Base-by-base conservation (phyloP, 1,140 invertebrate genomes). In the Zaprionus vittiger region DNA sequence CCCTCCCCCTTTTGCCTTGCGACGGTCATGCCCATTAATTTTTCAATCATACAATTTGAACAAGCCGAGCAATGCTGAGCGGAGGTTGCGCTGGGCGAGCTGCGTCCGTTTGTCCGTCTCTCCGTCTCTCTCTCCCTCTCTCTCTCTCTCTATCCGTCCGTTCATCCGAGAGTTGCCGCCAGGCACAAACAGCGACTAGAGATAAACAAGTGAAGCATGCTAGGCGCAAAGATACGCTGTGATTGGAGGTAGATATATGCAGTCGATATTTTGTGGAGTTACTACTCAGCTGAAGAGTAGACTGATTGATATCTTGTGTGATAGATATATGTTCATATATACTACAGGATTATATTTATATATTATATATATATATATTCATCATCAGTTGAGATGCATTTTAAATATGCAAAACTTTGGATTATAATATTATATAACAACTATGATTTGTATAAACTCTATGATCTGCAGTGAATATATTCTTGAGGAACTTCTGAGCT, bases 41-140 rank as follows among this genome's bases (percentile, higher is more conserved):
- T 87, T 86, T 91, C 84, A 91, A 84, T 91, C 85, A 86, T 77
- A 78, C 82, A 81, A 85, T 82, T 84, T 91, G 70, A 59, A 72
- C 62, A 49, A 75, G 70, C 74, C 28, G 64, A 72, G 70, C 69
- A 24, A 55, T 24, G 73, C 37, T 34, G 24, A 60, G 34, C 66
- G 20, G 37, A 70, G 59, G 57, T 31, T 60, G 57, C 14, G 57
- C 28, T 60, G 17, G 24, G 31, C 47, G 47, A 52, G 47, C 47
- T 22, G 4, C 11, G 47, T 52, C 12, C 12, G 47, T 22, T 20
- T 7, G 20, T 12, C 47, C 20, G 47, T 52, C 47, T 11, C 31
- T 31, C 28, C n/a, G n/a, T 31, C 7, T 31, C 28, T 9, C 6
- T 11, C 31, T 11, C 31, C 4, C 9, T 7, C 31, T 3, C 31